These are phyloP conservation scores for Larimichthys polyactis DNA, from an alignment of 2,113 vertebrate species.

Conservation along the genomic window DNA sequence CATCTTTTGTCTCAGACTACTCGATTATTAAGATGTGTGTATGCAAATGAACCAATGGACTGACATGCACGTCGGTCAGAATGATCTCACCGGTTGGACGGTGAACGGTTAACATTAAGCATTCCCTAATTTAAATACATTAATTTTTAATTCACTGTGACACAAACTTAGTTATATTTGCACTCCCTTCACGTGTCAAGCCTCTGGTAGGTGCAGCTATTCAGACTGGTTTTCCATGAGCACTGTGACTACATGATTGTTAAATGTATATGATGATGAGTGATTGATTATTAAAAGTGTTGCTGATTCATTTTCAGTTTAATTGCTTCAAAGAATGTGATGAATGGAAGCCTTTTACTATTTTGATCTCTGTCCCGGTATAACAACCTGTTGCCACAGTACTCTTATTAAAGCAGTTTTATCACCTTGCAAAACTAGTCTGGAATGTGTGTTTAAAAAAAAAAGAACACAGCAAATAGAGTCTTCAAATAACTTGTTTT, in stretches of 20 bases:
- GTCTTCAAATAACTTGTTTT: too few relatives aligned
- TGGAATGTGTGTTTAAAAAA: constrained; percentile 57
- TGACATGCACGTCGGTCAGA: too few relatives aligned
- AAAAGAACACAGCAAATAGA: constrained; percentile 26
- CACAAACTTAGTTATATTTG: not conserved
- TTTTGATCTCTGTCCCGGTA: constrained; percentile 4
- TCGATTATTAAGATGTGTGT: too few relatives aligned
- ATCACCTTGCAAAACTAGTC: constrained; percentile 67
- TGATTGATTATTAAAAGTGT: not conserved
- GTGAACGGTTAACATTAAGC: too few relatives aligned
- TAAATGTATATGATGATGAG: not conserved
- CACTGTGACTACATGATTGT: too few relatives aligned
- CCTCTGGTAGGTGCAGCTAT: not conserved
- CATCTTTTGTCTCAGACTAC: too few relatives aligned
- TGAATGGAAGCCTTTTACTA: not conserved
- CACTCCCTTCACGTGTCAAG: not conserved
- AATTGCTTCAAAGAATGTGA: not conserved
- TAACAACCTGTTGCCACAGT: constrained; percentile 56
- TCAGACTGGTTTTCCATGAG: not conserved
- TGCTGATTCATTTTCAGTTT: not conserved
- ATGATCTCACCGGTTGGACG: too few relatives aligned
- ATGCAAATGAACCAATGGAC: too few relatives aligned
- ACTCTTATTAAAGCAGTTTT: constrained; percentile 59
- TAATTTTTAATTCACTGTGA: not conserved
- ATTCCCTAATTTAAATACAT: not conserved